Evolutionary conservation across 2,113 vertebrate genomes (phyloP).

Genomic region (Eulemur macaco): DNA sequence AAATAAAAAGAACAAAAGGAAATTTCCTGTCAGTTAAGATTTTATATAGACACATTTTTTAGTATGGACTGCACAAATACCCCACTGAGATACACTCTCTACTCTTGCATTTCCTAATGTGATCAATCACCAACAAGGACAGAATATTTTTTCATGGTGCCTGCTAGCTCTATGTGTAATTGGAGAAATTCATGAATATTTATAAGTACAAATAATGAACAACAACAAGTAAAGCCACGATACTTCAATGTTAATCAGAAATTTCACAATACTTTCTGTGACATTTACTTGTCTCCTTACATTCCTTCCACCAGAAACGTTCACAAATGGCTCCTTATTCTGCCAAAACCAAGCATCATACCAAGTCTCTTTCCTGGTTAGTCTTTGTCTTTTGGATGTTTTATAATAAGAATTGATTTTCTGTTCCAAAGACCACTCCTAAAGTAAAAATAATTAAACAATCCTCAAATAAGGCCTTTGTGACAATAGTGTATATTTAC

Average conservation of each 20-base stretch:
- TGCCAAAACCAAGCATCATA: not conserved
- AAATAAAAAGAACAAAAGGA: not conserved
- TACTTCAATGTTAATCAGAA: constrained; percentile 37
- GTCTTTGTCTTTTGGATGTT: not conserved
- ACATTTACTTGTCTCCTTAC: not conserved
- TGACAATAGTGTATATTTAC: not conserved
- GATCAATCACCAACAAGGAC: constrained; percentile 29
- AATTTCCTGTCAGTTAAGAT: not conserved
- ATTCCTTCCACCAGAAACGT: not conserved
- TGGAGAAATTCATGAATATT: constrained; percentile 60
- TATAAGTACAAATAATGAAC: constrained; percentile 47
- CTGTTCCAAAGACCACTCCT: not conserved
- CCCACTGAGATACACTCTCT: not conserved
- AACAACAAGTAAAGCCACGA: constrained; percentile 46
- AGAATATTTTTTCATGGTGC: not conserved
- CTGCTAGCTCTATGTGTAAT: constrained; percentile 7
- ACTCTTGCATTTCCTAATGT: not conserved
- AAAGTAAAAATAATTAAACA: not conserved
- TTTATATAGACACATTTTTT: not conserved
- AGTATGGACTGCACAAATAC: not conserved
- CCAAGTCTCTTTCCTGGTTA: not conserved
- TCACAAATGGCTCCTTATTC: not conserved
- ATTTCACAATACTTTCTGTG: constrained; percentile 17
- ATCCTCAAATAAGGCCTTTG: not conserved
- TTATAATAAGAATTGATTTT: not conserved